Percentiles rank a stretch among this genome's conserved stretches.
phyloP scores from a whole-genome alignment of 2,888 invertebrate species.

The Agrochola macilenta region DNA sequence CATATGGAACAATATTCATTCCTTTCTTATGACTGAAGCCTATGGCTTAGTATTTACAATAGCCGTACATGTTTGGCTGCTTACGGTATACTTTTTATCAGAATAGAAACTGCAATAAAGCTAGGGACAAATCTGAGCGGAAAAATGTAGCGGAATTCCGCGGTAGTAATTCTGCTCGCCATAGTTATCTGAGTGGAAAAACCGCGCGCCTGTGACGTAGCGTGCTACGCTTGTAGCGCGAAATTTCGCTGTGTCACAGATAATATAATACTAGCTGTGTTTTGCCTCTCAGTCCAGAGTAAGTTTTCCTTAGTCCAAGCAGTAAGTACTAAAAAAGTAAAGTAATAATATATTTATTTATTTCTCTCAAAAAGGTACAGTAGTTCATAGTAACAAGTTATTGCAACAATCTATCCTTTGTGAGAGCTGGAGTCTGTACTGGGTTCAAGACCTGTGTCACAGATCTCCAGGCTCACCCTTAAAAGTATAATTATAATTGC shows the following conservation, averaged over 20 bases:
- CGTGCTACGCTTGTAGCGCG: background rate
- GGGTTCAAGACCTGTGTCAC: no score
- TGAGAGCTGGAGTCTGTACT: no score
- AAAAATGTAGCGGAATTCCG: slow-evolving; percentile 1
- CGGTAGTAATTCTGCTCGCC: background rate
- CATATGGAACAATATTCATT: slow-evolving; percentile 49
- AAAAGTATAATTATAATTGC: no score
- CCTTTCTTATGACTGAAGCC: slow-evolving; percentile 45
- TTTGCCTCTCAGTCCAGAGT: background rate
- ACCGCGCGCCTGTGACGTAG: background rate
- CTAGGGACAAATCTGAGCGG: background rate
- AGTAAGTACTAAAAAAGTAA: background rate
- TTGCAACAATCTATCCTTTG: no score
- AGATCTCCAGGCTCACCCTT: no score
- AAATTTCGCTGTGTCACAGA: background rate
- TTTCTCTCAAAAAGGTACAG: no score
- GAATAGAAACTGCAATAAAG: background rate
- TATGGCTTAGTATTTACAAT: slow-evolving; percentile 27
- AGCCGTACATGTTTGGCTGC: slow-evolving; percentile 15
- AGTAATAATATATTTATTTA: no score
- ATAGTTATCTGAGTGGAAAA: background rate
- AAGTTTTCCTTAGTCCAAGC: background rate
- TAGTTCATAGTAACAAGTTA: no score
- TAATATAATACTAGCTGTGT: no score
- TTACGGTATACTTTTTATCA: slow-evolving; percentile 16